Percentiles rank a stretch among this genome's conserved stretches.
Evolutionary conservation across 2,113 vertebrate genomes (phyloP).

Genomic region (Rhinopithecus roxellana): DNA sequence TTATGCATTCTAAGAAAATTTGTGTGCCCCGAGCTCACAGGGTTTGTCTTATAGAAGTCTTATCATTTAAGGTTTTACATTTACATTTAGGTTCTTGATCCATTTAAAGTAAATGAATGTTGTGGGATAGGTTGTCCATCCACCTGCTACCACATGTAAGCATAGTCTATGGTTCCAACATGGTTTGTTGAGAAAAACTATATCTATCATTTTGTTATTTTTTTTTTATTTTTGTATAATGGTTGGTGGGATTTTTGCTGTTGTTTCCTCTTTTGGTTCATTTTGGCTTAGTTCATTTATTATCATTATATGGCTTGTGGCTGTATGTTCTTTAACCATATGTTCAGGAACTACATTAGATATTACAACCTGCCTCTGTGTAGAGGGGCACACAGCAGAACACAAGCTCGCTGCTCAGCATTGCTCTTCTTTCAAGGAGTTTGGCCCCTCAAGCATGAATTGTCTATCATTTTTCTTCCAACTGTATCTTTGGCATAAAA

Average conservation of each 20-base stretch:
- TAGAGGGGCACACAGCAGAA: no score
- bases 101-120: neutral
- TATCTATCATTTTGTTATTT: neutral
- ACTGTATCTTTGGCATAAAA: neutral
- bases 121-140: neutral
- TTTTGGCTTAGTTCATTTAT: neutral
- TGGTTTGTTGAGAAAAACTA: neutral
- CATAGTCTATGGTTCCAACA: neutral
- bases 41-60: neutral
- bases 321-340: neutral
- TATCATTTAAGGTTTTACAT: neutral
- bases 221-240: neutral
- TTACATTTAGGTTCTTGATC: neutral
- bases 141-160: accelerated
- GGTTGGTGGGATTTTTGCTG: neutral
- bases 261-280: neutral
- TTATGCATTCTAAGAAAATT: neutral
- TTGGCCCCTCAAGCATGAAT: neutral
- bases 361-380: neutral
- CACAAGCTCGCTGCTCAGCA: accelerated
- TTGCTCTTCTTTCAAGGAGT: neutral
- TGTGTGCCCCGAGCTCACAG: neutral
- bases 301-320: neutral
- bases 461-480: neutral
- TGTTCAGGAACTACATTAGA: neutral